Percentiles rank a stretch among this genome's conserved stretches.
These are phyloP conservation scores for Nudaria mundana DNA, from an alignment of 2,888 invertebrate species.

Conservation along the genomic window DNA sequence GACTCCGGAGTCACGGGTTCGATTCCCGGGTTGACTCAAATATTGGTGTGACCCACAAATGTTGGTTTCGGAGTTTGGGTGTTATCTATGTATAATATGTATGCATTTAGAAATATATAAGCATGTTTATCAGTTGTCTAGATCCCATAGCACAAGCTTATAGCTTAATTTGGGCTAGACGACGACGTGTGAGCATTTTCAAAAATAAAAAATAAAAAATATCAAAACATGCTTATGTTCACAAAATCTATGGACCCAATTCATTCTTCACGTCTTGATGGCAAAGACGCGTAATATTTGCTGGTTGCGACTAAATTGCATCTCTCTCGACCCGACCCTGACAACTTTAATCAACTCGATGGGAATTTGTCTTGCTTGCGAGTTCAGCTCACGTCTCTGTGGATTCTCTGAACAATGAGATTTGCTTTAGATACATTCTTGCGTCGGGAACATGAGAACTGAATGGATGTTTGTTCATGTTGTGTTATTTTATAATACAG, in stretches of 20 bases:
- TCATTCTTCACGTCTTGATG: constrained; percentile 18
- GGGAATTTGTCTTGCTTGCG: constrained; percentile 70
- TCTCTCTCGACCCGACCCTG: constrained; percentile 54
- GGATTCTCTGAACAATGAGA: constrained; percentile 66
- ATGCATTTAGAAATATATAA: no score
- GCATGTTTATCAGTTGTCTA: no score
- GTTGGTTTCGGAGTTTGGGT: no score
- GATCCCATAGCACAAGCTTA: no score
- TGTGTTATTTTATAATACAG: constrained; percentile 42
- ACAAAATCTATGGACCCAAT: constrained; percentile 22
- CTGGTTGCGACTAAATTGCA: constrained; percentile 57
- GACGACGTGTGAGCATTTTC: no score
- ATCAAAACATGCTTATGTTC: no score
- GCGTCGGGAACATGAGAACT: constrained; percentile 41
- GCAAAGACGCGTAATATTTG: constrained; percentile 35
- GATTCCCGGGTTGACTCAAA: no score
- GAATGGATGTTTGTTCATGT: constrained; percentile 47
- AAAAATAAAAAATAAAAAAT: no score
- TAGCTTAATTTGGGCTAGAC: no score
- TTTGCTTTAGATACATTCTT: constrained; percentile 66
- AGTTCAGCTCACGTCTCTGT: constrained; percentile 64
- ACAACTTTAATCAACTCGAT: constrained; percentile 75
- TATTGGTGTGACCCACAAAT: no score
- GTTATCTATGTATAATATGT: no score
- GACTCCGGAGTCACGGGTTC: no score